Conservation (phyloP, 2,113 vertebrate genomes). For the Stegastes partitus region DNA sequence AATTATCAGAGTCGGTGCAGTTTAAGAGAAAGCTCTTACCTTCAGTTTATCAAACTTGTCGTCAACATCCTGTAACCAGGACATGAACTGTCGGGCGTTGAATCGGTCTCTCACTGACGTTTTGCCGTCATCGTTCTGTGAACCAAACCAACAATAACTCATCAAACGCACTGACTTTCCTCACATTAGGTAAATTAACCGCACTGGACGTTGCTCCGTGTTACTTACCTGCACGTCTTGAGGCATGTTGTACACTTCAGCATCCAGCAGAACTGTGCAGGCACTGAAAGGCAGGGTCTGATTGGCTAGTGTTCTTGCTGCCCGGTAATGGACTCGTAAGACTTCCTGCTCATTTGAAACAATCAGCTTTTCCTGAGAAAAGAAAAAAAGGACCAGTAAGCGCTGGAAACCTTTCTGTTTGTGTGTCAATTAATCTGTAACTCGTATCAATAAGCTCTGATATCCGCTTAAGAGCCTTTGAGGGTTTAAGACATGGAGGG, state of each 20-base stretch:
- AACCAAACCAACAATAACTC: constrained; percentile 24
- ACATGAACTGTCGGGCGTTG: constrained; percentile 98
- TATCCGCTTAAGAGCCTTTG: too few relatives aligned
- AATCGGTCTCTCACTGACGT: constrained; percentile 97
- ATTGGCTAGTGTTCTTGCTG: constrained; percentile 96
- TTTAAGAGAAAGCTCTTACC: too few relatives aligned
- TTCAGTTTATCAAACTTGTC: constrained; percentile 99
- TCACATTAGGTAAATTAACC: too few relatives aligned
- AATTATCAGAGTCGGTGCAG: too few relatives aligned
- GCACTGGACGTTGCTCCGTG: too few relatives aligned
- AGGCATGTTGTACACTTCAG: constrained; percentile 97
- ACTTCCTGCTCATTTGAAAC: constrained; percentile 99
- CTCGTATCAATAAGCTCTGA: too few relatives aligned
- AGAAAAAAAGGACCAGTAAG: constrained; percentile 16
- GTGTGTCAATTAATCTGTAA: background rate
- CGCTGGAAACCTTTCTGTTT: background rate
- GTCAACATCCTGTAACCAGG: constrained; percentile 98
- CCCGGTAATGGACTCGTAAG: constrained; percentile 95
- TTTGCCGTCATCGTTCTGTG: constrained; percentile 94
- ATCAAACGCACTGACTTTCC: background rate
- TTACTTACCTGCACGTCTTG: constrained; percentile 92
- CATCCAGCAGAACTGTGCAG: constrained; percentile 96
- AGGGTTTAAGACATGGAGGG: too few relatives aligned
- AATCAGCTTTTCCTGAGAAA: constrained; percentile 94
- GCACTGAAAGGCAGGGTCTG: constrained; percentile 98